A percentile compares a stretch with the other conserved stretches of the same genome.
These are phyloP conservation scores for Teleopsis dalmanni DNA, from an alignment of 1,140 invertebrate genomes.

Conservation along the genomic window DNA sequence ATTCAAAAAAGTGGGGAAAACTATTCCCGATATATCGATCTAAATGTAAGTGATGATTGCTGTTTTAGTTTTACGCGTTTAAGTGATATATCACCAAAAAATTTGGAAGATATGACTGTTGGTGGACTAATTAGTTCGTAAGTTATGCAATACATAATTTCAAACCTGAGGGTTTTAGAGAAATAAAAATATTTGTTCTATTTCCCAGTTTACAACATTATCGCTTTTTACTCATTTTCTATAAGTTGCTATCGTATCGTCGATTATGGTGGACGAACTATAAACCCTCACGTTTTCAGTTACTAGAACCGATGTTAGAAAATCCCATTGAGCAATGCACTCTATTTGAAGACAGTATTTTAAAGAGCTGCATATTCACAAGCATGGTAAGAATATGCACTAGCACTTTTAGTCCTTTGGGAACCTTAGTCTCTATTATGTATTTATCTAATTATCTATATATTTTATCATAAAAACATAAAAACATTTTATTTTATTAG, in stretches of 20 bases:
- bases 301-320: slow-evolving; percentile 32
- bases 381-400: slow-evolving; percentile 21
- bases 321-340: slow-evolving; percentile 24
- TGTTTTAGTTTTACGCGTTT: slow-evolving; percentile 54
- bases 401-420: too few species aligned
- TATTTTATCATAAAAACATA: too few species aligned
- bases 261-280: slow-evolving; percentile 32
- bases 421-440: too few species aligned
- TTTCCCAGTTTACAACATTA: slow-evolving; percentile 27
- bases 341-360: slow-evolving; percentile 21
- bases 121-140: slow-evolving; percentile 54
- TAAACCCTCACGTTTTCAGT: slow-evolving; percentile 18
- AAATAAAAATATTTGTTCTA: background rate
- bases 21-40: slow-evolving; percentile 27
- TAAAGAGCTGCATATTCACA: slow-evolving; percentile 32
- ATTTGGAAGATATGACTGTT: slow-evolving; percentile 63
- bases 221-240: slow-evolving; percentile 17
- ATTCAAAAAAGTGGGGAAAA: slow-evolving; percentile 11
- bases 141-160: slow-evolving; percentile 18
- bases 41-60: slow-evolving; percentile 40
- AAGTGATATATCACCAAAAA: slow-evolving; percentile 64
- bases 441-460: too few species aligned
- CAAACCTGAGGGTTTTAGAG: background rate
- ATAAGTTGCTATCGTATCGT: slow-evolving; percentile 28
- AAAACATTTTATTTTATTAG: too few species aligned